Evolutionary conservation across 2,797 vertebrate genomes (phyloP).

Genomic region (Rhinella marina): DNA sequence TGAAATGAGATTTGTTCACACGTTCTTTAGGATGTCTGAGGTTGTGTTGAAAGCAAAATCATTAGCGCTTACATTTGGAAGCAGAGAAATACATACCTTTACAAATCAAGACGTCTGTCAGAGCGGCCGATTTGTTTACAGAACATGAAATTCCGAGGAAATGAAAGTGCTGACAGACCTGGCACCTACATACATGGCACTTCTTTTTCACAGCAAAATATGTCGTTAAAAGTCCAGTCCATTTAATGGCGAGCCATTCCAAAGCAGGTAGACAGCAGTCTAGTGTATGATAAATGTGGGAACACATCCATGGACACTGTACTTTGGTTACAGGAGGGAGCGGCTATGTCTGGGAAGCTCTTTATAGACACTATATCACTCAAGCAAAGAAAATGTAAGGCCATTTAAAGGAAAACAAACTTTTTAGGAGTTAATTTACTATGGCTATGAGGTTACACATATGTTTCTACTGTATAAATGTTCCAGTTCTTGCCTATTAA

Average conservation of each 20-base stretch:
- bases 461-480: not conserved
- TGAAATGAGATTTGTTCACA: constrained; percentile 22
- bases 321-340: constrained; percentile 34
- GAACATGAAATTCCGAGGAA: constrained; percentile 43
- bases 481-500: constrained; percentile 7
- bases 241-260: constrained; percentile 19
- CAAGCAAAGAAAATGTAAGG: constrained; percentile 18
- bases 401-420: constrained; percentile 26
- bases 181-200: constrained; percentile 30
- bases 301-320: constrained; percentile 31
- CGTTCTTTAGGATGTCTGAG: constrained; percentile 30
- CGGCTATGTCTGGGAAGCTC: constrained; percentile 33
- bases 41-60: constrained; percentile 54
- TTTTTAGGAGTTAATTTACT: constrained; percentile 5
- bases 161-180: constrained; percentile 46
- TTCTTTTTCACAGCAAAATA: constrained; percentile 22
- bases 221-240: constrained; percentile 23
- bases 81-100: constrained; percentile 43
- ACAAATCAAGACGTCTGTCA: constrained; percentile 48
- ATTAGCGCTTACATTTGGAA: constrained; percentile 50
- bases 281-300: constrained; percentile 52
- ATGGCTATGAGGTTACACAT: constrained; percentile 7
- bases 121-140: constrained; percentile 45
- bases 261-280: constrained; percentile 20
- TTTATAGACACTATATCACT: constrained; percentile 32